Evolutionary conservation across 1,140 invertebrate genomes (phyloP).

Genomic region (Nephila pilipes): DNA sequence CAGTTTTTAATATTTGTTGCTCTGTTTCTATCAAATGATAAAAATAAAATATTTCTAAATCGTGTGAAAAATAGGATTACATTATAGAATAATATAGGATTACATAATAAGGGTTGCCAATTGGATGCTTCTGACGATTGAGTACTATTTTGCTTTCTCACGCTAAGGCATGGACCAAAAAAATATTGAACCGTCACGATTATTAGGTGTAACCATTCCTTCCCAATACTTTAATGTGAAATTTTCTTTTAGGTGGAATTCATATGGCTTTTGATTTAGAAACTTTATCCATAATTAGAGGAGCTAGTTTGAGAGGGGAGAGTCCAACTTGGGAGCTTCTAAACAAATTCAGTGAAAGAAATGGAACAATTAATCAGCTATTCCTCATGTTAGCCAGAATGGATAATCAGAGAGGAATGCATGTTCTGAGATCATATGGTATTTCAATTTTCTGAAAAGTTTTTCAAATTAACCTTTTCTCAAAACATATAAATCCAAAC

Average conservation of each 20-base stretch:
- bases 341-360: conserved; percentile 88
- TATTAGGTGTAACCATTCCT: too few species aligned
- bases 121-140: too few species aligned
- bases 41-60: not conserved
- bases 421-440: conserved; percentile 85
- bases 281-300: conserved; percentile 83
- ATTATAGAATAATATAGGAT: too few species aligned
- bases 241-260: conserved; percentile 81
- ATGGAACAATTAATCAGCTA: conserved; percentile 89
- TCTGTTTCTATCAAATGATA: not conserved
- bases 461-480: not conserved
- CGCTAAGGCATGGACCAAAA: too few species aligned
- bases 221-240: not conserved
- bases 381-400: conserved; percentile 87
- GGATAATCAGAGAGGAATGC: conserved; percentile 88
- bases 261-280: conserved; percentile 82
- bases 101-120: too few species aligned
- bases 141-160: too few species aligned
- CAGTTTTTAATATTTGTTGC: too few species aligned
- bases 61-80: too few species aligned
- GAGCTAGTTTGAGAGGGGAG: conserved; percentile 81
- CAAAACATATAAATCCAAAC: not conserved
- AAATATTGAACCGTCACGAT: too few species aligned
- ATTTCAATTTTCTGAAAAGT: conserved; percentile 54
- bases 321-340: conserved; percentile 90